Base-by-base conservation (phyloP, 92 coral and sea anemone genomes). In the Hydrozoanthus gracilis region DNA sequence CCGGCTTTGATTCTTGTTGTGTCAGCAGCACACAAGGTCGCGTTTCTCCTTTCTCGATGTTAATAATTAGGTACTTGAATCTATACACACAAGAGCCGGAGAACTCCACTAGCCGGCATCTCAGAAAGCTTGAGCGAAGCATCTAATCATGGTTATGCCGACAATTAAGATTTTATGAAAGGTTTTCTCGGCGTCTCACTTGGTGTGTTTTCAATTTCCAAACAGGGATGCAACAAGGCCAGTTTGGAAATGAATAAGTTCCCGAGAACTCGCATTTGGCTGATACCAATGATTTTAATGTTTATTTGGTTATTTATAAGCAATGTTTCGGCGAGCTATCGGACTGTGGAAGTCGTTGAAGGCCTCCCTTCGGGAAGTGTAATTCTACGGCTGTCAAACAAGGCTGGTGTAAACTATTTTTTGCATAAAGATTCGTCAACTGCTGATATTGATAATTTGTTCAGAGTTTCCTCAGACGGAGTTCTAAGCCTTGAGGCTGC, bases 401-500 rank as follows among this genome's bases (percentile, higher is more conserved):
- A 77, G 61, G 50, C 65, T 45, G 93, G 94, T 71, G 79, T 91
- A 49, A 54, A 86, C 44, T 95, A 95, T 82, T 70, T 79, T 15
- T 91, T 97, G 65, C 74, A 91, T 71, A 86, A 88, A 49, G 96
- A 95, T 68, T 75, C 92, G 10, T 87, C 93, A 4, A 88, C 96
- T n/a, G 76, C 66, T 8, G 85, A 91, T 46, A 91, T 93, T 39
- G 77, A 77, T 35, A 84, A 91, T 77, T 60, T 97, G 83, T 97
- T 97, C 89, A 91, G 94, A 65, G 88, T 97, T 79, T 88, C 95
- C 60, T 89, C 98, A 11, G 92, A 88, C 20, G 99, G 99, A 62
- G 64, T 86, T 14, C 84, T 97, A 48, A 91, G 91, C 71, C 92
- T 95, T 66, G 92, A 92, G 70, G 97, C 92, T 50, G 93, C 95